Evolutionary conservation across 2,888 invertebrate species (phyloP), one percentile per base, ranked within the genome.

Genomic region (Acrobasis consociella): DNA sequence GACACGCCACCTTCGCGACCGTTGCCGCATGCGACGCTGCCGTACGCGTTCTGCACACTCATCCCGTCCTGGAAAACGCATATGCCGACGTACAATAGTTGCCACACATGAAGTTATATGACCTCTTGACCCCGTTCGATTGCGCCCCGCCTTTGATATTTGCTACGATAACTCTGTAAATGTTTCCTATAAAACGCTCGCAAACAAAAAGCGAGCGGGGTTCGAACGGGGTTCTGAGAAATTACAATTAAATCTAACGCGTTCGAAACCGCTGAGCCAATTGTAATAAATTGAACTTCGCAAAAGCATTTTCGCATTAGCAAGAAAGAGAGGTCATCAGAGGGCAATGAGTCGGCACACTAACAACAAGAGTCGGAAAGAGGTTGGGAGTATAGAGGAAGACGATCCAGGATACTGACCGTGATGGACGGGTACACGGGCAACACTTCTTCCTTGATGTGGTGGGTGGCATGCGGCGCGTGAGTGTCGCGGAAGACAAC

Each of bases 401-500:
- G 15, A 37, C 39, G 13, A 37, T 51, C 37, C 8, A 37, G 31
- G 74, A 85, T 91, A 92, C 91, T 91, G 87, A 92, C 91, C 91
- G 91, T 89, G 79, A 90, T 87, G 72, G 89, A 81, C 67, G 87
- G 87, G 78, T 86, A 91, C 73, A 81, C 80, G 63, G 90, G 90
- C 69, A 92, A 80, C 70, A 87, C 87, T 75, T 96, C 96, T 76
- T 97, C 96, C 84, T 96, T 96, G 79, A 96, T 94, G 85, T 96
- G 96, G 82, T 96, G 95, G 63, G 97, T 95, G 95, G 87, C 95
- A 95, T 94, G 94, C 56, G 93, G 86, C 58, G 93, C 89, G 83
- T 94, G 94, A 13, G 96, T 95, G 91, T 98, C 98, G 76, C 97
- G 94, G 93, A 98, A 98, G 65, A 98, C 98, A 62, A 98, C 97